Percentiles rank a stretch among this genome's conserved stretches.
phyloP scores from a whole-genome alignment of 2,888 invertebrate species.

The Eupithecia vulgata region DNA sequence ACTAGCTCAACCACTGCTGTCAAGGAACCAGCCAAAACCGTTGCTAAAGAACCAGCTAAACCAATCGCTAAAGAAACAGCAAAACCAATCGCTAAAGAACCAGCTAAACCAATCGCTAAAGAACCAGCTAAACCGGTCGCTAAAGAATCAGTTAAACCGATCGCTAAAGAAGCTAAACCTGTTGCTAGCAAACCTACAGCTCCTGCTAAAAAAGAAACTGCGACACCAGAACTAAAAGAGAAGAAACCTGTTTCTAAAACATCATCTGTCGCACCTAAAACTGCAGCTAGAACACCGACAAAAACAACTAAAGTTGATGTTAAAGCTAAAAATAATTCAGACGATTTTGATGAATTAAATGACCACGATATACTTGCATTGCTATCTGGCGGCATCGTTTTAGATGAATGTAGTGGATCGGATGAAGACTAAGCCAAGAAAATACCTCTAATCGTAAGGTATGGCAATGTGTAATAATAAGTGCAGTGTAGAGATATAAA shows the following conservation, averaged over 20 bases:
- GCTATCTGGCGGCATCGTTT: slow-evolving; percentile 68
- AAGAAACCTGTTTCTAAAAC: slow-evolving; percentile 19
- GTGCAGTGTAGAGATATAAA: background rate
- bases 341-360: slow-evolving; percentile 66
- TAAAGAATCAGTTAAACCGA: slow-evolving; percentile 1
- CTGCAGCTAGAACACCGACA: background rate
- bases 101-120: slow-evolving; percentile 11
- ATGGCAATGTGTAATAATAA: background rate
- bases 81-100: background rate
- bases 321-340: slow-evolving; percentile 35
- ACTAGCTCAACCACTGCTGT: background rate
- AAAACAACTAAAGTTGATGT: slow-evolving; percentile 10
- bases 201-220: slow-evolving; percentile 14
- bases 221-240: slow-evolving; percentile 19
- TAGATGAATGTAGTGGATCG: slow-evolving; percentile 73
- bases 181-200: slow-evolving; percentile 13
- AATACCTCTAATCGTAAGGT: background rate
- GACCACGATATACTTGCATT: slow-evolving; percentile 70
- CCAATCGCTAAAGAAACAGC: background rate
- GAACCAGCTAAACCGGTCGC: background rate
- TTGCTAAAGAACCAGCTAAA: slow-evolving; percentile 9
- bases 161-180: slow-evolving; percentile 9
- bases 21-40: slow-evolving; percentile 16
- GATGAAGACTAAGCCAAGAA: slow-evolving; percentile 56
- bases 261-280: slow-evolving; percentile 7